Evolutionary conservation across 1,140 invertebrate species (phyloP), one percentile per base, ranked within the genome.

Genomic region (Drosophila guanche): DNA sequence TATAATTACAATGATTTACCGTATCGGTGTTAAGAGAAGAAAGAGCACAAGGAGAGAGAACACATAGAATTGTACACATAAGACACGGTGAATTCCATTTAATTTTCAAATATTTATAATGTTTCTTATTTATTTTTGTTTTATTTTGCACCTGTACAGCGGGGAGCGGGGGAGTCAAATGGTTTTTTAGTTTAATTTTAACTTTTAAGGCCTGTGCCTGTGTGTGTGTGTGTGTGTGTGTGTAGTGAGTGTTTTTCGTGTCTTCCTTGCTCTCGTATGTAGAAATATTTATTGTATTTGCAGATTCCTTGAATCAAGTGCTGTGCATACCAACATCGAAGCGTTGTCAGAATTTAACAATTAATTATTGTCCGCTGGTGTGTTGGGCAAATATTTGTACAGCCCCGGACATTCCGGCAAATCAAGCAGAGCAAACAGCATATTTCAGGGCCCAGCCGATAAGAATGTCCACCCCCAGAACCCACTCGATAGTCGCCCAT

Each of bases 41-140:
- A 79, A 86, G 79, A 89, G 78, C 75, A 89, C 61, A 88, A 89
- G 79, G 79, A 89, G 70, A 86, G 63, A 78, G 76, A 86, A 86
- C 72, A 85, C 73, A 78, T 76, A 77, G 27, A 80, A 86, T 89
- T 73, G 58, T 67, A 89, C 79, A 76, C 53, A 71, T 74, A 72
- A 76, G 86, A 76, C 71, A 60, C 61, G 70, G 54, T 77, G 48
- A 75, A 70, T 75, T 59, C 76, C 52, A 58, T 68, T 63, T 74
- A 70, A 60, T 54, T 59, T 59, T 60, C 14, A 45, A 25, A 41
- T 23, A 23, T 71, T 58, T 71, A 67, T 5, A 46, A 5, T 33
- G 0, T 52, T 73, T 47, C 22, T 77, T 69, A 52, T 56, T 72
- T 66, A 73, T 8, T 10, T 33, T 10, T 37, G 3, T 37, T 37